Base-by-base conservation (phyloP, 37 sponge, comb jelly and placozoan species). In the Trichoplax adhaerens region DNA sequence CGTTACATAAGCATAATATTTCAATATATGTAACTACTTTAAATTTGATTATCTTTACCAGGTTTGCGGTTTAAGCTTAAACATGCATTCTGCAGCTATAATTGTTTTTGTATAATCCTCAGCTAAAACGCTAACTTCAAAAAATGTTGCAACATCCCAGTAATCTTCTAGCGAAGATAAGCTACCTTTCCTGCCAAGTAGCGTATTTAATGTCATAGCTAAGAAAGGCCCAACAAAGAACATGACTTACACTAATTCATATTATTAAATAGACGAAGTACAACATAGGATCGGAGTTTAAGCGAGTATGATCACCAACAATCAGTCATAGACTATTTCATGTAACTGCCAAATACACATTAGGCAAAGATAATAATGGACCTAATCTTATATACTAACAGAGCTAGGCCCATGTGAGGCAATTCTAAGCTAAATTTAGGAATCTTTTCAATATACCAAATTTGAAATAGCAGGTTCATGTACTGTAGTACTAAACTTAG, bases 61-160 rank as follows among this genome's bases (percentile, higher is more conserved):
- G 7, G 69, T 55, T 12, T 81, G 88, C 10, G 88, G 85, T 1
- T 84, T 77, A 50, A 88, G 74, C 75, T 81, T 83, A 79, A 84
- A 88, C 85, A 88, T 88, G 76, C 69, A 84, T 65, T 77, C 76
- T 52, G 88, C 85, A 48, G 85, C 85, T 3, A 68, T 61, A 55
- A 78, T 75, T 56, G 84, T 84, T 62, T 78, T 88, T 57, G 73
- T 67, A 70, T 84, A 83, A 73, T 84, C 68, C 68, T 83, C 82
- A 52, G 85, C 84, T 66, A 88, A 66, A 6, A 88, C 79, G 58
- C 77, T 81, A 54, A 88, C 71, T 71, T 88, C 88, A 84, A 88
- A 88, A 70, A 65, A 84, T 4, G 88, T 88, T 58, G 88, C 88
- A 54, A 88, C 85, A 1, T 72, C 73, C 88, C 88, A 88, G 74